Base-by-base conservation (phyloP, 2,797 vertebrate genomes). In the Acropternis orthonyx region DNA sequence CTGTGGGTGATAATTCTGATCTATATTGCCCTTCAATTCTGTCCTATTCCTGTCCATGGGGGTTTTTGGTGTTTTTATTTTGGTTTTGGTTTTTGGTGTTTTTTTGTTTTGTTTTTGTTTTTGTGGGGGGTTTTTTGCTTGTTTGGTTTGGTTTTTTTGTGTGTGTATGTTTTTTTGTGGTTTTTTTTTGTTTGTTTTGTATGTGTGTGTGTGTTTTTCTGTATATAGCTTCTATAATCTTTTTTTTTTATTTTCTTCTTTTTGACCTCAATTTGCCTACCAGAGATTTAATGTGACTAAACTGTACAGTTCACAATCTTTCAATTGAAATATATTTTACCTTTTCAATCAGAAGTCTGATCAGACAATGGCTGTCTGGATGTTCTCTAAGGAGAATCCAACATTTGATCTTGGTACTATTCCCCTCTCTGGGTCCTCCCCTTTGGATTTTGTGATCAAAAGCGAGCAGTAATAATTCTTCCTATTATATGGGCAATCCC, bases 1-100 rank as follows among this genome's bases (percentile, higher is more conserved):
- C 8, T 75, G 13, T 0, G 0, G n/a, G 4, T n/a, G 5, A 20
- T 44, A 48, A 51, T 55, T 73, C 14, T 0, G 0, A 24, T n/a
- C 27, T 36, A n/a, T 10, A 10, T 12, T 8, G 7, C 3, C 10
- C 12, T 36, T 8, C 11, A 90, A 14, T 56, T 10, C 19, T 75
- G 10, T 41, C 7, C 5, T 56, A 2, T 23, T 59, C 9, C 24
- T 48, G 59, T 39, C 17, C 51, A 52, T 61, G 59, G 17, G 12
- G 7, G 1, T 1, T 16, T n/a, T n/a, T n/a, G n/a, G n/a, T n/a
- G n/a, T n/a, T n/a, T n/a, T n/a, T n/a, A n/a, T n/a, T n/a, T n/a
- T n/a, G n/a, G n/a, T n/a, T n/a, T n/a, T n/a, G n/a, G n/a, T 21
- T 22, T 23, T 51, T 51, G 26, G 12, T 21, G 8, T 30, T 37